These are phyloP conservation scores for Chloroceryle inda DNA, from an alignment of 2,797 vertebrate genomes.

Conservation along the genomic window DNA sequence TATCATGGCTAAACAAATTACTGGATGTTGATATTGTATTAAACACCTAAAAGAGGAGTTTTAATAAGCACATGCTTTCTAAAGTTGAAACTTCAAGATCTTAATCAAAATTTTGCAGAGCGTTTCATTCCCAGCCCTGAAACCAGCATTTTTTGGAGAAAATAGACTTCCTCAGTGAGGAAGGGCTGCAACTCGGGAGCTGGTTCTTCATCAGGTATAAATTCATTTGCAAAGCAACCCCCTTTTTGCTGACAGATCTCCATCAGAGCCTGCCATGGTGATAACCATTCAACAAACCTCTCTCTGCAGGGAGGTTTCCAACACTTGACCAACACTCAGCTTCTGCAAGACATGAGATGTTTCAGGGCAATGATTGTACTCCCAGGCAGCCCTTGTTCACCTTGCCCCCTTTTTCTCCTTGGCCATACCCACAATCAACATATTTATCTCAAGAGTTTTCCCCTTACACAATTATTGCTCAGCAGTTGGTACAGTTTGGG, in stretches of 20 bases:
- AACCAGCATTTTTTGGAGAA: not conserved
- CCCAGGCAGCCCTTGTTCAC: not conserved
- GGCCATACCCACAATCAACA: not conserved
- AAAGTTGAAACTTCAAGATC: conserved; percentile 10
- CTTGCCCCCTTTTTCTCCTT: not conserved
- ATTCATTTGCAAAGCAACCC: not conserved
- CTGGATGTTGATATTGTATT: conserved; percentile 25
- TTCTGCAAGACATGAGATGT: rapidly evolving
- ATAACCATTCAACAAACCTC: not conserved
- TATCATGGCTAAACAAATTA: conserved; percentile 43
- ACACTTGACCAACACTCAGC: not conserved
- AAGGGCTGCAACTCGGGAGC: not conserved
- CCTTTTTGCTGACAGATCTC: not conserved
- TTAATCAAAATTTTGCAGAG: not conserved
- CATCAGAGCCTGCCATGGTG: not conserved
- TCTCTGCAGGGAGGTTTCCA: not conserved
- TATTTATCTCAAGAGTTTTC: not conserved
- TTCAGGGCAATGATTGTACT: rapidly evolving
- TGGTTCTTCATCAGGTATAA: not conserved
- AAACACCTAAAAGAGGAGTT: not conserved
- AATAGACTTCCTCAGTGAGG: not conserved
- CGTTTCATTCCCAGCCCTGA: not conserved
- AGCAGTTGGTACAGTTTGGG: not conserved
- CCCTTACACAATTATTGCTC: not conserved
- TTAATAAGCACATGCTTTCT: not conserved